phyloP scores from a whole-genome alignment of 1,140 invertebrate species.

The Agraylea sexmaculata region DNA sequence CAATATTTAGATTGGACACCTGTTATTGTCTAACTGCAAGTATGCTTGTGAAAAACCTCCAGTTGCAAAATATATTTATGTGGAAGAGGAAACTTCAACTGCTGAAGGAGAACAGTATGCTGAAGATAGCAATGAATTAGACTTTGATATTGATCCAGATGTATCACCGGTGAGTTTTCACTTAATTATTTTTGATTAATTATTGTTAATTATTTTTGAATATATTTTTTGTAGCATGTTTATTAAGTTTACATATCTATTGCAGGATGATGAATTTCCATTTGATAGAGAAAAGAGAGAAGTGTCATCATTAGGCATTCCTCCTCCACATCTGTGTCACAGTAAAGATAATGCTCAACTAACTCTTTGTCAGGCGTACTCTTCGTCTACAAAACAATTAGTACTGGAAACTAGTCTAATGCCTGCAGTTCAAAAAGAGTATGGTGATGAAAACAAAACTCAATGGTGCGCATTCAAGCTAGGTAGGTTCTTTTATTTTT shows the following conservation, averaged over 20 bases:
- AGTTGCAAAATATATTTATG: constrained; percentile 7
- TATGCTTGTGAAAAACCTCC: constrained; percentile 43
- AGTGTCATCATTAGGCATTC: constrained; percentile 23
- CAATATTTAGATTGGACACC: constrained; percentile 30
- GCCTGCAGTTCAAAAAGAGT: constrained; percentile 28
- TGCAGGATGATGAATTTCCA: constrained; percentile 11
- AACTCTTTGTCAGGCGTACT: constrained; percentile 42
- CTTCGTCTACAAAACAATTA: constrained; percentile 33
- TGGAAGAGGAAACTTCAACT: constrained; percentile 11
- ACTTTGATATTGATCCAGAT: constrained; percentile 13
- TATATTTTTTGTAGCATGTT: constrained; percentile 1
- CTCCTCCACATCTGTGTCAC: constrained; percentile 51
- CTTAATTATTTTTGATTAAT: background rate
- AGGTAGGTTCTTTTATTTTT: no score
- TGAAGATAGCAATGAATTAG: constrained; percentile 11
- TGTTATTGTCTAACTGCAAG: constrained; percentile 42
- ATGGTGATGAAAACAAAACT: constrained; percentile 21
- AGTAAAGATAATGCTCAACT: constrained; percentile 26
- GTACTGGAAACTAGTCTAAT: constrained; percentile 34
- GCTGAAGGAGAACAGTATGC: constrained; percentile 12
- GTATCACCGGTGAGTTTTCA: constrained; percentile 1
- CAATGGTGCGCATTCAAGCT: constrained; percentile 48
- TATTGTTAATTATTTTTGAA: background rate
- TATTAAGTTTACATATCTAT: background rate
- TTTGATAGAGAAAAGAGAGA: constrained; percentile 10